Evolutionary conservation across 2,797 vertebrate genomes (phyloP), one percentile per base, ranked within the genome.

Genomic region (Gobionotothen gibberifrons): DNA sequence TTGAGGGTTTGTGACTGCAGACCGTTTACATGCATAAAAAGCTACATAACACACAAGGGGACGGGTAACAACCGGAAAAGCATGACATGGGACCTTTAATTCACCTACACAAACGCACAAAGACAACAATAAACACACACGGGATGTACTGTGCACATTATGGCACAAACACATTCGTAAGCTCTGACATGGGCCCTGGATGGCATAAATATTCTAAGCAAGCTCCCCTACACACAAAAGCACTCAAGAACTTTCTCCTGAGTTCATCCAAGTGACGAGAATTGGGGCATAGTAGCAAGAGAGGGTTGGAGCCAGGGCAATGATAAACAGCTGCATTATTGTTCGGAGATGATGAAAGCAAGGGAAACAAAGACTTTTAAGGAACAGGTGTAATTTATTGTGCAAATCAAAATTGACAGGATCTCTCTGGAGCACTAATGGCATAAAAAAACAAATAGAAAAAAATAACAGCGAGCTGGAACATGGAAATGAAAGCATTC

Each of bases 141-240:
- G 40, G 32, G 60, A 55, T 51, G 64, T 22, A 54, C 42, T 46
- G 9, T 63, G 58, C 74, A 79, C 52, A 71, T 39, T 19, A 46
- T 9, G 44, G 69, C 72, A 84, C 52, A 87, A 88, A 86, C 80
- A 81, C 76, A 86, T 70, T 69, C 76, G 79, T 62, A 61, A 40
- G 71, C 72, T 61, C 48, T 48, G 67, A 80, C 68, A 79, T 68
- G 49, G 66, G 67, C 59, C 81, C 43, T 47, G 48, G 53, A 81
- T 55, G 65, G 59, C 73, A 86, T 87, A 63, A 90, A 85, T 80
- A 89, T 89, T 88, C 79, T 85, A 63, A 59, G 71, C 60, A 53
- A 85, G 79, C 60, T 84, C 47, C 47, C 61, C 55, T 70, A 93
- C 91, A 90, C 70, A 87, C 82, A 91, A 89, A 91, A 86, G 88